Evolutionary conservation across 2,888 invertebrate genomes (phyloP).

Genomic region (Rhodophaea formosa): DNA sequence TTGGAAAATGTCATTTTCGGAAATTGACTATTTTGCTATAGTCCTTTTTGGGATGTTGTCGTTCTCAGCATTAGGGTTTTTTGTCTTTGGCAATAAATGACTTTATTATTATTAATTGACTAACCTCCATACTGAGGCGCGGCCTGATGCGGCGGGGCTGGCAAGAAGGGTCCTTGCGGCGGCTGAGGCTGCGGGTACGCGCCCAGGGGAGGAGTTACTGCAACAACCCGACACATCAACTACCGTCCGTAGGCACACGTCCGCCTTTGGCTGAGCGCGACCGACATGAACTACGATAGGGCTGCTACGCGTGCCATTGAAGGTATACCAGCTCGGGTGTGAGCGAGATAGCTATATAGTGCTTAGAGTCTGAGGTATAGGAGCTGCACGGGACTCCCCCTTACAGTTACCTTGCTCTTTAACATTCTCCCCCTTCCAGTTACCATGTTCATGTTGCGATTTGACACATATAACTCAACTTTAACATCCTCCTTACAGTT

Average conservation of each 20-base stretch:
- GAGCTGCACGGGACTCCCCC: neutral
- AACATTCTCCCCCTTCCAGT: too few species aligned
- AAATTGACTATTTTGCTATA: too few species aligned
- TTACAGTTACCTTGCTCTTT: too few species aligned
- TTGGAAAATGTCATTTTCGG: too few species aligned
- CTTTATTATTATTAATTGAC: too few species aligned
- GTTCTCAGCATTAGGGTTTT: too few species aligned
- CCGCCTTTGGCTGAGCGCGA: conserved; percentile 26
- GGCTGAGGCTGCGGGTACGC: conserved; percentile 83
- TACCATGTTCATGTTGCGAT: too few species aligned
- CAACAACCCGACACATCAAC: conserved; percentile 58
- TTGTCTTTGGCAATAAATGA: too few species aligned
- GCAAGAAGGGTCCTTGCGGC: conserved; percentile 83
- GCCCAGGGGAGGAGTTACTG: conserved; percentile 78
- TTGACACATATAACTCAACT: too few species aligned
- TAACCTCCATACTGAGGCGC: conserved; percentile 77
- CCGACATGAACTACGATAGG: conserved; percentile 3
- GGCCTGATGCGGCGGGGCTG: conserved; percentile 84
- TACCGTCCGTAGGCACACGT: conserved; percentile 21
- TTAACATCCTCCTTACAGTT: too few species aligned
- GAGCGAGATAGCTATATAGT: neutral
- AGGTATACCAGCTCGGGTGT: too few species aligned
- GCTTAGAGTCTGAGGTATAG: neutral
- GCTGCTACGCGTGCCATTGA: neutral
- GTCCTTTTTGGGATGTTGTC: too few species aligned